Conservation (phyloP, 2,888 invertebrate species). For the Taenaris catops region DNA sequence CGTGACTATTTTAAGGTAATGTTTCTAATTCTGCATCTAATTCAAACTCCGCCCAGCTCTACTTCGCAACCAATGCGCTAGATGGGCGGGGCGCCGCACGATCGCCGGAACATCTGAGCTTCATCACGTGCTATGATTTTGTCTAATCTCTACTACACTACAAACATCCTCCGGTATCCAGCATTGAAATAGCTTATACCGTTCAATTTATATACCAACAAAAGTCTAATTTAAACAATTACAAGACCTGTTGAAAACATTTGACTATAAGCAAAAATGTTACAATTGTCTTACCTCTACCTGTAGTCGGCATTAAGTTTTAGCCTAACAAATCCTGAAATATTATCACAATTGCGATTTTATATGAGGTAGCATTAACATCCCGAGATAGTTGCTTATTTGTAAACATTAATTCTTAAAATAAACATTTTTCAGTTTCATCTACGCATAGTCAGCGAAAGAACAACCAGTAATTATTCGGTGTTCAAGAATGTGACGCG, state of each 20-base stretch:
- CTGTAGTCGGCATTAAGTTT: too few species aligned
- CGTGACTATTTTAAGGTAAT: conserved; percentile 12
- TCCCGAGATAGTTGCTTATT: conserved; percentile 62
- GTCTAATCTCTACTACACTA: too few species aligned
- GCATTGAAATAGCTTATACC: too few species aligned
- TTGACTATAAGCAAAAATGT: too few species aligned
- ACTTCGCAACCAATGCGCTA: conserved; percentile 58
- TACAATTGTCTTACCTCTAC: too few species aligned
- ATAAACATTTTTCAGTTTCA: conserved; percentile 67
- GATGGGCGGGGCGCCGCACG: conserved; percentile 56
- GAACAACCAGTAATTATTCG: conserved; percentile 64
- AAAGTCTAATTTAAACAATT: too few species aligned
- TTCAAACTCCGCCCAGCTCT: conserved; percentile 66
- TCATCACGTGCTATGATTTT: conserved; percentile 27
- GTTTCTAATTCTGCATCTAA: conserved; percentile 68
- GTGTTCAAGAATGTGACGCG: conserved; percentile 60
- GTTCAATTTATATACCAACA: too few species aligned
- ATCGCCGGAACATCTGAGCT: conserved; percentile 51
- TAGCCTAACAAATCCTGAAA: too few species aligned
- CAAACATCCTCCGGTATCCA: too few species aligned
- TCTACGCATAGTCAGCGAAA: conserved; percentile 49
- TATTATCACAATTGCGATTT: conserved; percentile 5
- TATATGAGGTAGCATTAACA: conserved; percentile 38
- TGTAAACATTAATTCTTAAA: conserved; percentile 65
- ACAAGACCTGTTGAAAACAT: too few species aligned